Evolutionary conservation across 2,888 invertebrate genomes (phyloP), one percentile per base, ranked within the genome.

Genomic region (Aphelenchoides bicaudatus): DNA sequence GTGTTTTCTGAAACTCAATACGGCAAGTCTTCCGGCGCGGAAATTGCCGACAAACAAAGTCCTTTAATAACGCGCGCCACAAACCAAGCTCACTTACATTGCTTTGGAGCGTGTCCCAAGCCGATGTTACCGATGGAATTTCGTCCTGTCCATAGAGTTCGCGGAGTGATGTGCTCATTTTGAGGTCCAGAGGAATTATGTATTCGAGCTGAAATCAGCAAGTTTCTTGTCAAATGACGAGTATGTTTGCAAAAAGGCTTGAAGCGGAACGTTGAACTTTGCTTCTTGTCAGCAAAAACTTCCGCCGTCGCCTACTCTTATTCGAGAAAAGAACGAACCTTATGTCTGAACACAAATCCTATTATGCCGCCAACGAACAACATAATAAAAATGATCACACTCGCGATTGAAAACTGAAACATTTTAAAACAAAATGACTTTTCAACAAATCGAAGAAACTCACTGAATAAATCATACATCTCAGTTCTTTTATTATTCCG

Each of bases 321-420:
- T n/a, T n/a, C n/a, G n/a, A n/a, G n/a, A n/a, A n/a, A n/a, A 57
- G 61, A 39, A 30, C 31, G 16, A 19, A 71, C 65, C 59, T 78
- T 74, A 25, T 67, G 65, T 16, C 70, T 66, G 59, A 78, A 78
- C n/a, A 78, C 78, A 34, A 76, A 70, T 30, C 78, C 78, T 70
- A 78, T 78, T 16, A 75, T 59, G 16, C 78, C 78, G 25, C 75
- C 78, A 49, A 78, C 68, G 34, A 73, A 62, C 8, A 78, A 58
- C 74, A 78, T 76, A 13, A 77, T 62, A 37, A 71, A 72, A 31
- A 78, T 70, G 10, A 78, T 69, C 8, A 69, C 49, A 6, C 69
- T 70, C 8, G 75, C 70, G 23, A 75, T 68, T 5, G 74, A 63
- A 50, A 67, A 75, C 77, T 77, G 63, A 57, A 74, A 71, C 19